phyloP scores from a whole-genome alignment of 1,140 invertebrate genomes.

The Oedothorax gibbosus region DNA sequence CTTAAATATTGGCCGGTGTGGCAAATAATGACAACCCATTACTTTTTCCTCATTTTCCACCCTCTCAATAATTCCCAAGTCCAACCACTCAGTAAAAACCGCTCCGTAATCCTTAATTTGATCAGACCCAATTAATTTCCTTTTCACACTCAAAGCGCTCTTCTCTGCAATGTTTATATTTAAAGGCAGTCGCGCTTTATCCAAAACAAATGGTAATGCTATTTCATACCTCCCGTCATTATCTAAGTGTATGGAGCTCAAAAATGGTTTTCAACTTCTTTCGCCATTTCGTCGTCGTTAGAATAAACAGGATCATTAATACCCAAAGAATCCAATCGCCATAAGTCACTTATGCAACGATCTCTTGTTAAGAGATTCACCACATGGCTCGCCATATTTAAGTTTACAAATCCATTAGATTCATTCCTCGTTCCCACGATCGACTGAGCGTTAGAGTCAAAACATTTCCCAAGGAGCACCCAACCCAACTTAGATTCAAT shows the following conservation, averaged over 20 bases:
- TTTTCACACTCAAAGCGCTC: conserved; percentile 5
- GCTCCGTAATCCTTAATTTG: neutral
- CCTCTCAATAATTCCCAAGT: conserved; percentile 18
- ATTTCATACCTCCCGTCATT: conserved; percentile 12
- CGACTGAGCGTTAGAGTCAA: neutral
- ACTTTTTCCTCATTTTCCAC: neutral
- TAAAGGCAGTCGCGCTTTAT: neutral
- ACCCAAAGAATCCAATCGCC: conserved; percentile 20
- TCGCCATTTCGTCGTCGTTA: neutral
- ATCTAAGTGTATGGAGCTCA: conserved; percentile 8
- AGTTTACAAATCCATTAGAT: too few relatives aligned
- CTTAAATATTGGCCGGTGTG: conserved; percentile 19
- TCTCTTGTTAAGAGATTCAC: neutral
- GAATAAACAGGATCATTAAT: conserved; percentile 4
- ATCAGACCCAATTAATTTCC: conserved; percentile 8
- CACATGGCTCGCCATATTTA: neutral
- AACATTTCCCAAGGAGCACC: conserved; percentile 24
- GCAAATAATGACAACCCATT: conserved; percentile 9
- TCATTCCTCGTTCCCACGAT: too few relatives aligned
- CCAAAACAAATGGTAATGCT: conserved; percentile 18
- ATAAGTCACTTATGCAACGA: conserved; percentile 4
- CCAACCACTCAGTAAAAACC: conserved; percentile 21
- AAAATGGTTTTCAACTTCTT: conserved; percentile 23
- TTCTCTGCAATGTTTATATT: conserved; percentile 14
- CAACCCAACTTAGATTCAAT: conserved; percentile 1